These are phyloP conservation scores for Heteractis magnifica DNA, from an alignment of 92 coral and sea anemone species.

Conservation along the genomic window DNA sequence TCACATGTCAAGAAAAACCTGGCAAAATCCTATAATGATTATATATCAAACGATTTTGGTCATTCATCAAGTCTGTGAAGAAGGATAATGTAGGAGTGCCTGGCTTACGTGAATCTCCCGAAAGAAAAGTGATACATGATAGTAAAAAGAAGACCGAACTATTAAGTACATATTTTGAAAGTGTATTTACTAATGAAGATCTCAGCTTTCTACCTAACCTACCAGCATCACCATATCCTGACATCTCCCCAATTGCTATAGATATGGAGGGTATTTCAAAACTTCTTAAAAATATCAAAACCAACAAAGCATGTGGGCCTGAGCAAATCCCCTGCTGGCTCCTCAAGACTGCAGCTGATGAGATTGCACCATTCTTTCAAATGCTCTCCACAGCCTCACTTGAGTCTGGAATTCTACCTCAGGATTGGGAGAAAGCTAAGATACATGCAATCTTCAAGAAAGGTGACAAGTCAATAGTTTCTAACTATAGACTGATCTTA, in stretches of 20 bases:
- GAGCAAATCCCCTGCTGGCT: no score
- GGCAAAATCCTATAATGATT: no score
- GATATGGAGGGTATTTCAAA: neutral
- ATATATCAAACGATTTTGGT: no score
- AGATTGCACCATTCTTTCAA: neutral
- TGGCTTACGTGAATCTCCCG: no score
- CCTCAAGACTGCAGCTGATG: constrained; percentile 22
- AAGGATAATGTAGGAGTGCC: no score
- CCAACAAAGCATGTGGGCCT: no score
- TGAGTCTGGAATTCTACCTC: constrained; percentile 11
- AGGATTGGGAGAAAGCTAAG: constrained; percentile 9
- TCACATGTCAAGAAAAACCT: no score
- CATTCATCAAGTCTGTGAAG: no score
- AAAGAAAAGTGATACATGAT: neutral
- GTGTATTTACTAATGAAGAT: constrained; percentile 34
- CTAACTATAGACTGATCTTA: constrained; percentile 48
- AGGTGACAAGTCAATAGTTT: constrained; percentile 15
- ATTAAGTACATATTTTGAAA: constrained; percentile 17
- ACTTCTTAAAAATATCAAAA: no score
- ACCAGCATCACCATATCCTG: constrained; percentile 20
- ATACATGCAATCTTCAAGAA: constrained; percentile 32
- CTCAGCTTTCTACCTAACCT: constrained; percentile 8
- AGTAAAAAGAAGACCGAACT: constrained; percentile 37
- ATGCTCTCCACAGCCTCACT: neutral
- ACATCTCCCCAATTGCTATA: constrained; percentile 17